Evolutionary conservation across 2,888 invertebrate species (phyloP).

Genomic region (Halocaridina rubra): DNA sequence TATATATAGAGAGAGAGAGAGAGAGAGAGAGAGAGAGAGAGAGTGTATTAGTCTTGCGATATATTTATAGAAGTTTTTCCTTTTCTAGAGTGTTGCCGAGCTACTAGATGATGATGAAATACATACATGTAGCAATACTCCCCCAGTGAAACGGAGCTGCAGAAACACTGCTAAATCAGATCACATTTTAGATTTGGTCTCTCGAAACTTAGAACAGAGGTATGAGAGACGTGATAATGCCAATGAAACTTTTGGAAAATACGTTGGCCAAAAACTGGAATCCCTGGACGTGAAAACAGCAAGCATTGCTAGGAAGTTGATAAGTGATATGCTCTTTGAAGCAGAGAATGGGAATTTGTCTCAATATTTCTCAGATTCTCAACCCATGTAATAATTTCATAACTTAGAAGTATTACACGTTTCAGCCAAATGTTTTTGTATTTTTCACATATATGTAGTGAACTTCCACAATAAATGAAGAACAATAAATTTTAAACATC

Average conservation of each 20-base stretch:
- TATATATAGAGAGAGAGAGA: not conserved
- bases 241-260: not conserved
- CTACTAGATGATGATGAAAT: conserved; percentile 1
- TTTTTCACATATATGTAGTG: not conserved
- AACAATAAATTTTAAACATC: not conserved
- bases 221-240: not conserved
- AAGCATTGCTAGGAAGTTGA: conserved; percentile 4
- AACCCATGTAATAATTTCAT: not conserved
- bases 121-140: conserved; percentile 2
- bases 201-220: not conserved
- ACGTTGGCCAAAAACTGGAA: not conserved
- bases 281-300: conserved; percentile 12
- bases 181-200: not conserved
- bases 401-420: not conserved
- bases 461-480: not conserved
- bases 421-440: not conserved
- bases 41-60: not conserved
- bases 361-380: not conserved
- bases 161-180: not conserved
- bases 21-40: conserved; percentile 23
- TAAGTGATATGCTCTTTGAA: not conserved
- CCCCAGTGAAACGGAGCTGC: not conserved
- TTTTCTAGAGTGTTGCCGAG: not conserved
- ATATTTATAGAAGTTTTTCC: not conserved
- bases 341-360: not conserved